Conservation (phyloP, 2,888 invertebrate genomes). For the Orthosia gracilis region DNA sequence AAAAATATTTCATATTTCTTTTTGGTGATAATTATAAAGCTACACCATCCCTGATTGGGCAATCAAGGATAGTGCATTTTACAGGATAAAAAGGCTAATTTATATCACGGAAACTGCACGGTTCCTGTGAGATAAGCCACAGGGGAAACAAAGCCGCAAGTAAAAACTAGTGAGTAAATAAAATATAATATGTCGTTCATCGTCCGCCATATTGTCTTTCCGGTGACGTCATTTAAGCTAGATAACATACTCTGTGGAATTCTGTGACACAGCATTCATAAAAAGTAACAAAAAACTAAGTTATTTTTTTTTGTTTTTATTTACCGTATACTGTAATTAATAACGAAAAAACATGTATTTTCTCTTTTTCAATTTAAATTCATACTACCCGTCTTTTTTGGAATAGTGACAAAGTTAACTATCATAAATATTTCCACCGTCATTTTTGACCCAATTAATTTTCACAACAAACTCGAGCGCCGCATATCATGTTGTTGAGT, state of each 20-base stretch:
- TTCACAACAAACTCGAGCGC: constrained; percentile 22
- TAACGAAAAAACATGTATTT: too few relatives aligned
- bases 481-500: constrained; percentile 24
- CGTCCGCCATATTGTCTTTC: constrained; percentile 12
- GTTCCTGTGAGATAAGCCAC: neutral
- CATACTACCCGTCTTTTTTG: neutral
- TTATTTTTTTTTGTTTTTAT: too few relatives aligned
- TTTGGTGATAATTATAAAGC: too few relatives aligned
- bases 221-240: constrained; percentile 7
- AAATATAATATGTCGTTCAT: neutral
- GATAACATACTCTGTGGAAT: neutral
- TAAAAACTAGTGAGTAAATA: neutral
- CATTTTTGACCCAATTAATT: constrained; percentile 16
- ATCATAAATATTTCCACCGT: neutral
- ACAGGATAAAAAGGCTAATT: neutral
- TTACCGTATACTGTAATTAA: too few relatives aligned
- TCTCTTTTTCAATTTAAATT: neutral
- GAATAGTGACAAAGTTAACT: neutral
- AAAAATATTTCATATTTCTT: too few relatives aligned
- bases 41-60: too few relatives aligned
- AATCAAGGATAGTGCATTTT: too few relatives aligned
- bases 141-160: neutral
- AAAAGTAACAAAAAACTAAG: too few relatives aligned
- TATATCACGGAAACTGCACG: neutral
- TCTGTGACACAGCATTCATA: neutral